These are phyloP conservation scores for Pseudopipra pipra DNA, from an alignment of 2,113 vertebrate genomes.

Conservation along the genomic window DNA sequence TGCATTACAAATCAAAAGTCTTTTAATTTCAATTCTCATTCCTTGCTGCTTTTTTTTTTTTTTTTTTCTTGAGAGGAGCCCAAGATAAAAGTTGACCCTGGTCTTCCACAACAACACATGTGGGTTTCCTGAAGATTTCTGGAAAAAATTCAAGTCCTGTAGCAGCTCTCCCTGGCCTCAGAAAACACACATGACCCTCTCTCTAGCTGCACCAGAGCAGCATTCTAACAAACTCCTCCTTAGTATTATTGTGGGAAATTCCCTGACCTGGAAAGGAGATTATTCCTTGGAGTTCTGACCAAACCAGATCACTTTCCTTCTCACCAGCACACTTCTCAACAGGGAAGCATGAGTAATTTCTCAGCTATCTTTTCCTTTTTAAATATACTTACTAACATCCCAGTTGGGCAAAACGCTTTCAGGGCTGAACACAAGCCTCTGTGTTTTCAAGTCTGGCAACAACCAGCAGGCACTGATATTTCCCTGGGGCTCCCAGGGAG, in stretches of 20 bases:
- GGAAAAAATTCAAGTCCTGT: background rate
- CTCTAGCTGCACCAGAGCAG: background rate
- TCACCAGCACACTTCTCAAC: background rate
- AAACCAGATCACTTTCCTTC: background rate
- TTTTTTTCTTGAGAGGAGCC: background rate
- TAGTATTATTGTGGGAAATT: background rate
- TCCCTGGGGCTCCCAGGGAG: background rate
- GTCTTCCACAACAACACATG: background rate
- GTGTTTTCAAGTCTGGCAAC: background rate
- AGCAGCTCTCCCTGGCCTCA: background rate
- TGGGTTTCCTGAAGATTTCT: background rate
- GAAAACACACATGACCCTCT: fast-evolving
- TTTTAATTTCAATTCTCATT: background rate
- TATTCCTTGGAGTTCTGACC: background rate
- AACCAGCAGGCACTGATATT: background rate
- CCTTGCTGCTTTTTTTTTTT: background rate
- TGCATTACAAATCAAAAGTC: background rate
- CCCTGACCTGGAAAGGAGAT: background rate
- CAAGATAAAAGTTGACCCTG: background rate
- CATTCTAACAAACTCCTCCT: background rate
- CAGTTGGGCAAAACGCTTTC: background rate
- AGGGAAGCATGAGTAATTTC: background rate
- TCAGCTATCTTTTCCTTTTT: background rate
- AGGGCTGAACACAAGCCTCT: background rate
- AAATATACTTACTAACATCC: background rate